Conservation (phyloP, 2,113 vertebrate genomes). For the Anas platyrhynchos region DNA sequence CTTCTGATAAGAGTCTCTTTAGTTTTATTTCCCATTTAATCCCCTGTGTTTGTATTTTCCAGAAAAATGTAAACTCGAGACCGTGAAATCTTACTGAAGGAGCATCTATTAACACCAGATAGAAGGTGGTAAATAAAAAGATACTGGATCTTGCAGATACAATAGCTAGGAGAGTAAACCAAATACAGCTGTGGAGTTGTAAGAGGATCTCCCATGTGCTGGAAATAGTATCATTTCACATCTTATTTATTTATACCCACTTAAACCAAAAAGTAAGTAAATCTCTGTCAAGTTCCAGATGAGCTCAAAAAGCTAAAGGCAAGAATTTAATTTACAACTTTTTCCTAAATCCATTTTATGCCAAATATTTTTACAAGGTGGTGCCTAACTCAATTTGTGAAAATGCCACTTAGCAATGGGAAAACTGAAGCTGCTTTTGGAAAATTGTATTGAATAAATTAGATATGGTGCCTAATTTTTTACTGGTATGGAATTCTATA, state of each 20-base stretch:
- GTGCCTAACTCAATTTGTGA: not conserved
- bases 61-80: not conserved
- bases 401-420: not conserved
- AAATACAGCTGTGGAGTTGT: not conserved
- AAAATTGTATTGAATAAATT: constrained; percentile 5
- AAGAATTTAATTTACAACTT: not conserved
- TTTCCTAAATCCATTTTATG: not conserved
- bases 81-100: not conserved
- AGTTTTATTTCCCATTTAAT: not conserved
- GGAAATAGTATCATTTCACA: not conserved
- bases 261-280: not conserved
- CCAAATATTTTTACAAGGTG: not conserved
- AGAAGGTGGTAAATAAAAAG: not conserved
- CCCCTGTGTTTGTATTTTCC: not conserved
- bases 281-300: not conserved
- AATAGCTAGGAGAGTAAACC: not conserved
- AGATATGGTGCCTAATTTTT: not conserved
- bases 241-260: not conserved
- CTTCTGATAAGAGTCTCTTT: not conserved
- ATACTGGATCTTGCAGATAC: not conserved
- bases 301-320: not conserved
- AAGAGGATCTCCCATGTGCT: not conserved
- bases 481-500: not conserved
- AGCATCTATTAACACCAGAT: not conserved
- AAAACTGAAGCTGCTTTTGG: not conserved